Base-by-base conservation (phyloP, 2,888 invertebrate genomes). In the Elaeidobius kamerunicus region DNA sequence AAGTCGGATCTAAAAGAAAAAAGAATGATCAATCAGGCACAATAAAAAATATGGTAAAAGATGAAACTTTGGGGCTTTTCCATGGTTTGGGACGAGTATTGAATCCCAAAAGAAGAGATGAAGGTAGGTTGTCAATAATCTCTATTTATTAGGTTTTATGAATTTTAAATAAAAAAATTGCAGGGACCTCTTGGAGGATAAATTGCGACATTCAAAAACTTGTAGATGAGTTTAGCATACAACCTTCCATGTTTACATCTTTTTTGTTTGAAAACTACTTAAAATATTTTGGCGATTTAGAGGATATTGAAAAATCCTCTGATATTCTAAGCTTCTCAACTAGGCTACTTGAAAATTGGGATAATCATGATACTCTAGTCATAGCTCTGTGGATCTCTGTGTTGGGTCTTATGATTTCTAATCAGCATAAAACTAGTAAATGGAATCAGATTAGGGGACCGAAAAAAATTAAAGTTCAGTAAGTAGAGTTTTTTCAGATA, bases 221-320 rank as follows among this genome's bases (percentile, higher is more conserved):
- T 28, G 79, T 85, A 3, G 81, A 83, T 52, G 81, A 81, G 61
- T 87, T 89, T 66, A 70, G 77, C 36, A 79, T 81, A 4, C 84
- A 86, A 62, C 83, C 88, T 0, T 77, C 72, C 50, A 80, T 78
- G 38, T 86, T 87, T 68, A 73, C 83, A 0, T 78, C 79, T 52
- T 87, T 89, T 64, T 70, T 89, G 15, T 82, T 84, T 67, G 84
- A 88, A 64, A 89, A 90, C 73, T 88, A 86, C 71, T 68, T 86
- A 17, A 69, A 67, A 55, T 67, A 67, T 58, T 67, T 65, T 42
- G 76, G 80, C 1, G 76, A 78, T 48, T 78, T 89, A 15, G 80
- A 84, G 27, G 80, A 85, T 61, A 75, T 78, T 1, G 75, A 76
- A 16, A 70, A 73, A 47, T 86, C 86, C 2, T 74, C 83, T 0